phyloP scores from a whole-genome alignment of 2,113 vertebrate genomes.

The Macrotus californicus region DNA sequence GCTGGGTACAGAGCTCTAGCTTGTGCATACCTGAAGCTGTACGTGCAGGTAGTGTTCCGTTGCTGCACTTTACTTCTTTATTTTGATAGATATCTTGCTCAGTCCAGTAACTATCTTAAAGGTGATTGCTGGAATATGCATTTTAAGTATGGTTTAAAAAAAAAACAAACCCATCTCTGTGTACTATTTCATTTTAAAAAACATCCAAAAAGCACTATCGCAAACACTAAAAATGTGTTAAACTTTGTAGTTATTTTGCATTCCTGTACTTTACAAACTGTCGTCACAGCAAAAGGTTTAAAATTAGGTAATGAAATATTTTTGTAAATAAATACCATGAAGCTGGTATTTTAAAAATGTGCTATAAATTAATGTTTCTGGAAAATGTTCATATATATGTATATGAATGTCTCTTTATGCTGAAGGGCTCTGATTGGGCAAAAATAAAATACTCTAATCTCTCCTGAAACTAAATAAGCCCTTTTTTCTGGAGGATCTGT shows the following conservation, averaged over 20 bases:
- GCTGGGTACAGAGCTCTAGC: conserved; percentile 72
- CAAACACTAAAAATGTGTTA: conserved; percentile 77
- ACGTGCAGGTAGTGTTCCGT: conserved; percentile 60
- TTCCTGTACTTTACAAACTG: conserved; percentile 82
- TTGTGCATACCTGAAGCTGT: conserved; percentile 73
- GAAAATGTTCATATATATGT: conserved; percentile 85
- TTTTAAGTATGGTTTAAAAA: conserved; percentile 72
- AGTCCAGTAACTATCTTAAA: conserved; percentile 78
- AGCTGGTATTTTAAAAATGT: conserved; percentile 85
- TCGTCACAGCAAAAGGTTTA: conserved; percentile 78
- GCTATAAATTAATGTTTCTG: conserved; percentile 84
- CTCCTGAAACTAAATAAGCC: conserved; percentile 76
- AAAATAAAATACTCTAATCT: conserved; percentile 87
- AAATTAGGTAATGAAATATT: conserved; percentile 84
- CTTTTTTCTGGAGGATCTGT: conserved; percentile 65
- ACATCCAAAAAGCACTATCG: conserved; percentile 73
- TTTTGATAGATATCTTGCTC: conserved; percentile 74
- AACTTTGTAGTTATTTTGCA: conserved; percentile 82
- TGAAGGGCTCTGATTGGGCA: conserved; percentile 86
- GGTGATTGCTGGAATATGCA: conserved; percentile 80
- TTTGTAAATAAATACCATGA: conserved; percentile 88
- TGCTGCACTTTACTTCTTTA: conserved; percentile 67
- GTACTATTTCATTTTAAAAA: conserved; percentile 78
- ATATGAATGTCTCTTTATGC: conserved; percentile 86
- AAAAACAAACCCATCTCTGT: conserved; percentile 77